Evolutionary conservation across 64 coral and sea anemone genomes (phyloP), one percentile per base, ranked within the genome.

Genomic region (Catalaphyllia jardinei): DNA sequence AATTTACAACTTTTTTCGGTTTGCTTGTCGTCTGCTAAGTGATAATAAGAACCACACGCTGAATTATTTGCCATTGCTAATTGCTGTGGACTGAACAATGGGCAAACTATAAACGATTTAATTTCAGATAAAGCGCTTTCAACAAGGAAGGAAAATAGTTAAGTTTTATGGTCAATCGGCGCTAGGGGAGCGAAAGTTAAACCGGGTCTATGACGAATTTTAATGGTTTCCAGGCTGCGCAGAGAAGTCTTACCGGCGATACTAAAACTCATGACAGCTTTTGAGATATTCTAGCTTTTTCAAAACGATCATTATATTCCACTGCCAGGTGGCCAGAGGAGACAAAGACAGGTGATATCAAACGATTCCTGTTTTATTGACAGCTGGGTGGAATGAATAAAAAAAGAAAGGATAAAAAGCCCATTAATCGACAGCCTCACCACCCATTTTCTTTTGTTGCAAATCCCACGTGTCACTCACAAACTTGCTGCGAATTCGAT

Each of bases 61-160:
- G 71, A 84, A 93, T 93, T 89, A 52, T 93, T 89, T 75, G 52
- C 87, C 61, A 69, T 93, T 65, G 87, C 79, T 88, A 93, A 93
- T 93, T 93, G 88, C 92, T 93, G 74, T 89, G 78, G 65, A 85
- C 76, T 77, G 78, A 49, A 93, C 92, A 93, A 93, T 89, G 65
- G 83, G 20, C 60, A 79, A 93, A 88, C 88, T 89, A 93, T 87
- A 93, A 83, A 80, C 92, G 86, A 65, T 83, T 93, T 84, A 93
- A 89, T 89, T 82, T 52, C 67, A 52, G 61, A 85, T 76, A 93
- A 89, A 93, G 85, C 65, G 46, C 29, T 65, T 60, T 82, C 64
- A 42, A 35, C 87, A 74, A 89, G 35, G 76, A 76, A 77, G 72
- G 74, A 74, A 75, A 69, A 63, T 20, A 38, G 29, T 62, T 57